Percentiles rank a stretch among this genome's conserved stretches.
Evolutionary conservation across 2,888 invertebrate species (phyloP).

Genomic region (Zhengitettix transpicula): DNA sequence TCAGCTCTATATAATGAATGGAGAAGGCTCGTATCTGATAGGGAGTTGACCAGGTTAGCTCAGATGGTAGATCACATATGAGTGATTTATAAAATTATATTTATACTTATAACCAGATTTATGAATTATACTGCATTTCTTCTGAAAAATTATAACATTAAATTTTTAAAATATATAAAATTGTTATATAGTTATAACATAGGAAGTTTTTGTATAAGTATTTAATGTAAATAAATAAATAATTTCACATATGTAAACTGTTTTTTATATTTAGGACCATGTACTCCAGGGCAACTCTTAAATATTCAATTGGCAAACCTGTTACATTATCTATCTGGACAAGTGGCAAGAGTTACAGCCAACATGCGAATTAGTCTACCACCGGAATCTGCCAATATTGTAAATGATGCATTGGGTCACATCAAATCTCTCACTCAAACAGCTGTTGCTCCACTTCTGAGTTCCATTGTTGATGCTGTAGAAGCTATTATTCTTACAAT

Average conservation of each 20-base stretch:
- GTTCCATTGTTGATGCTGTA: constrained; percentile 69
- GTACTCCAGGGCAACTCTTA: constrained; percentile 64
- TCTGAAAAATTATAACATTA: not conserved
- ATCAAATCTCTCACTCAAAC: constrained; percentile 36
- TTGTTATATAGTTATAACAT: no score
- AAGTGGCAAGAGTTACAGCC: constrained; percentile 49
- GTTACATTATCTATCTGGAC: constrained; percentile 39
- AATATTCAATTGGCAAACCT: constrained; percentile 71
- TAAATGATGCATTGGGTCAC: constrained; percentile 40
- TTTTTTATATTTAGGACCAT: constrained; percentile 32
- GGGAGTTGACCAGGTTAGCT: no score
- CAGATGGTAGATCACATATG: no score
- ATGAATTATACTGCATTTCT: not conserved
- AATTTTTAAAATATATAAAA: no score
- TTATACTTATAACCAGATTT: not conserved
- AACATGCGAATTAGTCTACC: constrained; percentile 56
- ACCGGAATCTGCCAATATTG: constrained; percentile 37
- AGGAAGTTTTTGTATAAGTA: no score
- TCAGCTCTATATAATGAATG: no score
- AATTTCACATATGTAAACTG: no score
- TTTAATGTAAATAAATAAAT: no score
- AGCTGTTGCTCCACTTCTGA: constrained; percentile 33
- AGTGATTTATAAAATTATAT: no score
- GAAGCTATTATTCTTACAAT: constrained; percentile 85
- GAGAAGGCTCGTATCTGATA: no score